phyloP scores from a whole-genome alignment of 2,888 invertebrate genomes.

The Yponomeuta evonymella region DNA sequence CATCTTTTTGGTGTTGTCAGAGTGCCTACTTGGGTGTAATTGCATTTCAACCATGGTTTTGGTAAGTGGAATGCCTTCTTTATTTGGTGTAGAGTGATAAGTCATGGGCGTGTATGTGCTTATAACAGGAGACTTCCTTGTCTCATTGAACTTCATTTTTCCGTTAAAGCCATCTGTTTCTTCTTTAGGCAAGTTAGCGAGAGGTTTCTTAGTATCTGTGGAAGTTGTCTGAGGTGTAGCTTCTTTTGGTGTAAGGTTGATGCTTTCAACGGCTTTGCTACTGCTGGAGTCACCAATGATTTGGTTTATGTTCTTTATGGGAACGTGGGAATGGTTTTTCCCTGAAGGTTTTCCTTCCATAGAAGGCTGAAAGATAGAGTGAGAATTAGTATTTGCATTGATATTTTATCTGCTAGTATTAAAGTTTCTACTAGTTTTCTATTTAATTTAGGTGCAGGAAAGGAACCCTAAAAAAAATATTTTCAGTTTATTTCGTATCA shows the following conservation, averaged over 20 bases:
- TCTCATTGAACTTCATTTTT: constrained; percentile 60
- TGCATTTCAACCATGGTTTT: constrained; percentile 69
- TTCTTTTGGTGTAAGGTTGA: constrained; percentile 35
- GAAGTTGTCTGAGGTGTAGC: constrained; percentile 21
- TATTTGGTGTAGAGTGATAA: constrained; percentile 66
- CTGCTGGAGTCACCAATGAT: constrained; percentile 39
- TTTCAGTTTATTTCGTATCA: too few relatives aligned
- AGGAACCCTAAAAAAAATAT: too few relatives aligned
- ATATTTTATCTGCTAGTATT: too few relatives aligned
- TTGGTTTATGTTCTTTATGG: constrained; percentile 50
- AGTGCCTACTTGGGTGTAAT: constrained; percentile 60
- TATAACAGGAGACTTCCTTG: constrained; percentile 60
- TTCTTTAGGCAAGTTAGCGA: constrained; percentile 28
- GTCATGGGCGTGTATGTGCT: constrained; percentile 62
- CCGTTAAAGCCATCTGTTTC: constrained; percentile 45
- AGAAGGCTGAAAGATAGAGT: constrained; percentile 45
- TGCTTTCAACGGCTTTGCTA: constrained; percentile 42
- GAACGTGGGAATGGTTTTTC: constrained; percentile 41
- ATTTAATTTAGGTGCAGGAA: too few relatives aligned
- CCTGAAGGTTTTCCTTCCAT: constrained; percentile 40
- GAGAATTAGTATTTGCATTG: too few relatives aligned
- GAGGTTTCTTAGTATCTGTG: constrained; percentile 28
- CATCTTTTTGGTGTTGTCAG: constrained; percentile 63
- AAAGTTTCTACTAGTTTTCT: too few relatives aligned
- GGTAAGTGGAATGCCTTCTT: constrained; percentile 63